Conservation (phyloP, 2,113 vertebrate genomes). For the Gallinago undulata region DNA sequence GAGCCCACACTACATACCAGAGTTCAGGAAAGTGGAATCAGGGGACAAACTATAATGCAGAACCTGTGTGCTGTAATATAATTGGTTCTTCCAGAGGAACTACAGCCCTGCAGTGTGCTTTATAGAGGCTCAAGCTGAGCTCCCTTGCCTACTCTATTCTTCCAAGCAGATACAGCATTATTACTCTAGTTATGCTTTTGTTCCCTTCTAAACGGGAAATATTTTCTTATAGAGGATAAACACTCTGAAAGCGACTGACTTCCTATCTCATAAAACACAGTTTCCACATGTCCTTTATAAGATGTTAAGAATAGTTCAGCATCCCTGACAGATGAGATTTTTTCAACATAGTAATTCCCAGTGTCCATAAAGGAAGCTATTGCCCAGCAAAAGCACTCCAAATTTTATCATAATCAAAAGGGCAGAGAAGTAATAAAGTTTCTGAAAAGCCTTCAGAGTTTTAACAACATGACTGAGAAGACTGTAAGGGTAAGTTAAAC, state of each 20-base stretch:
- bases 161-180: not conserved
- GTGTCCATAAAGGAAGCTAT: not conserved
- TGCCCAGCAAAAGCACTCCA: not conserved
- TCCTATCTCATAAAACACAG: not conserved
- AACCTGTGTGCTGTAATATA: not conserved
- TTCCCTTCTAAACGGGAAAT: not conserved
- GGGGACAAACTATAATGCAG: not conserved
- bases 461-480: not conserved
- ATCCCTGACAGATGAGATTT: not conserved
- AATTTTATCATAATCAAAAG: not conserved
- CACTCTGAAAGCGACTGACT: not conserved
- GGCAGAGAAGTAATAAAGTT: not conserved
- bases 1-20: not conserved
- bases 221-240: not conserved
- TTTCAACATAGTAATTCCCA: not conserved
- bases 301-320: not conserved
- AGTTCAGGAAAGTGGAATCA: not conserved
- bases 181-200: not conserved
- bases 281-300: not conserved
- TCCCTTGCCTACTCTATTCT: not conserved
- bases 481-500: not conserved
- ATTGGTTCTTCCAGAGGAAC: not conserved
- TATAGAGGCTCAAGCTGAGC: not conserved
- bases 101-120: rapidly evolving
- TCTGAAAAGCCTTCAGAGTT: not conserved